Evolutionary conservation across 2,888 invertebrate genomes (phyloP), one percentile per base, ranked within the genome.

Genomic region (Dysmachus trigonus): DNA sequence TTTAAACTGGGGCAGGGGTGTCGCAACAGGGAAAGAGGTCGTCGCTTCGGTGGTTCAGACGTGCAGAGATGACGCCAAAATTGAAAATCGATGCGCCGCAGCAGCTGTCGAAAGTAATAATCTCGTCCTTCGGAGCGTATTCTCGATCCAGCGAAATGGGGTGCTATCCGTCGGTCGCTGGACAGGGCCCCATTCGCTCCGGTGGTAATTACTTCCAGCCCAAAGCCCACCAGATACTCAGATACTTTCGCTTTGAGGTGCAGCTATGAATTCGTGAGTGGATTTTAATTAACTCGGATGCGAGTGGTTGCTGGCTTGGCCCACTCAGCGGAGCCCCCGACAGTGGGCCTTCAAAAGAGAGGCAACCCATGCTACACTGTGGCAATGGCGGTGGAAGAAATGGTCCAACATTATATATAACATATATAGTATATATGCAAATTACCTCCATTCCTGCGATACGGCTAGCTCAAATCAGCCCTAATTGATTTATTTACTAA

Each of bases 101-200:
- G 77, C 87, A 87, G 85, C 87, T 87, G 87, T 83, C 87, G 83
- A 86, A 87, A 86, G 85, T 86, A 87, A 87, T 87, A 87, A 87
- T 85, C 86, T 86, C 82, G 77, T 82, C 62, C 85, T 74, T 76
- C 53, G 51, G 22, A 74, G 41, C 35, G 38, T 27, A 85, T 85
- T 85, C 30, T 71, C 76, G 73, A 33, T 30, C n/a, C 53, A 38
- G 53, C 74, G 73, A 84, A 85, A 86, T 81, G 33, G 81, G 85
- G 86, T 85, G 86, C 62, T 74, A 76, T n/a, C 71, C 7, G 7
- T 6, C 51, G 81, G 47, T 85, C 6, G 53, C 79, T 85, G 86
- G 81, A 85, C 86, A 85, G 85, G 33, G n/a, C 31, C 62, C 72
- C 38, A 41, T 79, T 79, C 77, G 38, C 47, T 77, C 31, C 74